Conservation (phyloP, 2,888 invertebrate species). For the Caenorhabditis macrosperma region DNA sequence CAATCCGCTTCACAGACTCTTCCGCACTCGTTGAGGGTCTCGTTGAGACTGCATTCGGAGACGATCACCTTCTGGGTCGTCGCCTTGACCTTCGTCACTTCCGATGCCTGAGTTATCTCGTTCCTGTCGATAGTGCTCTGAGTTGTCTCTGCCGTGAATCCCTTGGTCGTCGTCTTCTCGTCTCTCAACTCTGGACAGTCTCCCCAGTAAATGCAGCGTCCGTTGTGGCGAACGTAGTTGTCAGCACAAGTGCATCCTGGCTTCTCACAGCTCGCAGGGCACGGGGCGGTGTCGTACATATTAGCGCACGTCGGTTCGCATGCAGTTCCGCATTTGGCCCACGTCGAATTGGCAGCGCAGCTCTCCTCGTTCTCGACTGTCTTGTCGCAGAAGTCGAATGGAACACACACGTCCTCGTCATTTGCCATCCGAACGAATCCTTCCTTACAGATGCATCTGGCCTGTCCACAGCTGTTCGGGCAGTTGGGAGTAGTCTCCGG, state of each 20-base stretch:
- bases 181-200: conserved; percentile 73
- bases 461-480: conserved; percentile 61
- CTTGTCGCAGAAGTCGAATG: conserved; percentile 77
- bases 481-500: conserved; percentile 71
- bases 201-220: conserved; percentile 77
- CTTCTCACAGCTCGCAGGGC: conserved; percentile 74
- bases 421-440: conserved; percentile 76
- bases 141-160: conserved; percentile 14
- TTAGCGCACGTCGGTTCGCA: conserved; percentile 77
- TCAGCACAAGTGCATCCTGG: conserved; percentile 79
- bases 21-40: conserved; percentile 79
- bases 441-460: conserved; percentile 70
- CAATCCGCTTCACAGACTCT: conserved; percentile 79
- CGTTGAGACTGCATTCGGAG: conserved; percentile 72
- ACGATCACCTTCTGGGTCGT: conserved; percentile 27
- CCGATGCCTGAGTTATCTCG: conserved; percentile 27
- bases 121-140: conserved; percentile 42
- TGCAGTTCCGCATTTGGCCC: conserved; percentile 78
- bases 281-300: conserved; percentile 77
- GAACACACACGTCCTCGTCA: conserved; percentile 74
- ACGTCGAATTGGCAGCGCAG: conserved; percentile 75
- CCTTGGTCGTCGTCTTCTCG: conserved; percentile 19
- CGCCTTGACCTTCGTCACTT: conserved; percentile 6
- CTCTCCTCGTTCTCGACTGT: conserved; percentile 44
- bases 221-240: conserved; percentile 77